phyloP scores from a whole-genome alignment of 2,113 vertebrate species.

The Tringa solitaria region DNA sequence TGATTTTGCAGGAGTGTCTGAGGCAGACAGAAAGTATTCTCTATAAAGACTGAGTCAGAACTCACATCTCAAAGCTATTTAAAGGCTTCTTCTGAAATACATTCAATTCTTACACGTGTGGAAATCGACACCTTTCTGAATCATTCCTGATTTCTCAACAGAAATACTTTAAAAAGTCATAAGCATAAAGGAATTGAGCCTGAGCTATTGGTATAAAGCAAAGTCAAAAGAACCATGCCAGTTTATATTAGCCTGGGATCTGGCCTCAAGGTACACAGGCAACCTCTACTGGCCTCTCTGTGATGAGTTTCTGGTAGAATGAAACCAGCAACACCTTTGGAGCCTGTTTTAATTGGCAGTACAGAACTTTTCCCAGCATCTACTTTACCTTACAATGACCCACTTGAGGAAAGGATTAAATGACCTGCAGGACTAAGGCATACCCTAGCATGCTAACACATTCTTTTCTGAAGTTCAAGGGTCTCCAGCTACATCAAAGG shows the following conservation, averaged over 20 bases:
- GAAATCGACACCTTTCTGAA: not conserved
- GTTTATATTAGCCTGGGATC: not conserved
- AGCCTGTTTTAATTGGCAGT: constrained; percentile 55
- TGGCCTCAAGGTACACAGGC: constrained; percentile 8
- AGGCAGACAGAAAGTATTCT: not conserved
- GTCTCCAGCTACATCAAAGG: constrained; percentile 59
- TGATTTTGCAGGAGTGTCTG: not conserved
- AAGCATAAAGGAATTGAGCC: not conserved
- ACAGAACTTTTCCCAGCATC: constrained; percentile 43
- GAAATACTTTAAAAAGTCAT: not conserved
- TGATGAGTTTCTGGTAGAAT: constrained; percentile 45
- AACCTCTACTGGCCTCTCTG: not conserved
- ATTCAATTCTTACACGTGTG: not conserved
- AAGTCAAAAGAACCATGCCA: not conserved
- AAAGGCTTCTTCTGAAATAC: not conserved
- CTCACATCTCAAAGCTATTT: not conserved
- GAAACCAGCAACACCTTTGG: constrained; percentile 46
- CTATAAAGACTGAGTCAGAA: not conserved
- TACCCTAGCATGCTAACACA: constrained; percentile 2
- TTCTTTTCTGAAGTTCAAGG: constrained; percentile 64
- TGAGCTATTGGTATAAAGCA: not conserved
- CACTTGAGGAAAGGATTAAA: constrained; percentile 48
- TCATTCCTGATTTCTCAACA: not conserved
- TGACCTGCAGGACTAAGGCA: constrained; percentile 24
- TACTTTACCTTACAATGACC: constrained; percentile 57